These are phyloP conservation scores for Archocentrus centrarchus DNA, from an alignment of 2,113 vertebrate species.

Conservation along the genomic window DNA sequence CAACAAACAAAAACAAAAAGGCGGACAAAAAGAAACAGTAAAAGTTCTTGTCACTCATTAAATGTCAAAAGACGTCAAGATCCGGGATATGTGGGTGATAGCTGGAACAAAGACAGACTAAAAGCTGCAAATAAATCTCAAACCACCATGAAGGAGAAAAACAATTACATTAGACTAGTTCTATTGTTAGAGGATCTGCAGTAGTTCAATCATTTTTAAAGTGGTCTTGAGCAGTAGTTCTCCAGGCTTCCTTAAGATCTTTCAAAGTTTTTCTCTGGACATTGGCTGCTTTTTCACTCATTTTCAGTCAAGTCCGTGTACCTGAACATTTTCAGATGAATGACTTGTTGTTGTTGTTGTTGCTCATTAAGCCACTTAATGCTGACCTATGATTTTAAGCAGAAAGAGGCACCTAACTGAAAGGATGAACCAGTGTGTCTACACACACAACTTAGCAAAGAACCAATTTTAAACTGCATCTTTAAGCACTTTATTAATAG, in stretches of 20 bases:
- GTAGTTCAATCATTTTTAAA: neutral
- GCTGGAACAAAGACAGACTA: neutral
- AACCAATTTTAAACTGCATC: neutral
- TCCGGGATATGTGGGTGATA: neutral
- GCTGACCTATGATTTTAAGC: neutral
- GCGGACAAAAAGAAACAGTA: neutral
- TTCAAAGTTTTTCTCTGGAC: neutral
- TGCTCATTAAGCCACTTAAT: neutral
- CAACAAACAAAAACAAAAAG: conserved; percentile 5
- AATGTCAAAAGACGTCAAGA: conserved; percentile 22
- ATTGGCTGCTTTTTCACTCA: neutral
- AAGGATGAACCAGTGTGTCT: neutral
- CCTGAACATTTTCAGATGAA: neutral
- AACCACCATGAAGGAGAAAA: neutral
- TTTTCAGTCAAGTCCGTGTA: neutral
- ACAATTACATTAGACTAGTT: neutral
- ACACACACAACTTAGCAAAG: neutral
- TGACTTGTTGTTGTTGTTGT: neutral
- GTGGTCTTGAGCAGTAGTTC: neutral
- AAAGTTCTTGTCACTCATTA: conserved; percentile 18
- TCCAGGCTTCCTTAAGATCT: neutral
- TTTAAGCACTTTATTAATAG: too few relatives aligned
- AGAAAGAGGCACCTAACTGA: neutral
- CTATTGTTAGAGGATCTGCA: neutral
- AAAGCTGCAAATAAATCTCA: neutral